phyloP scores from a whole-genome alignment of 2,888 invertebrate species.

The Cylloceria caligata region DNA sequence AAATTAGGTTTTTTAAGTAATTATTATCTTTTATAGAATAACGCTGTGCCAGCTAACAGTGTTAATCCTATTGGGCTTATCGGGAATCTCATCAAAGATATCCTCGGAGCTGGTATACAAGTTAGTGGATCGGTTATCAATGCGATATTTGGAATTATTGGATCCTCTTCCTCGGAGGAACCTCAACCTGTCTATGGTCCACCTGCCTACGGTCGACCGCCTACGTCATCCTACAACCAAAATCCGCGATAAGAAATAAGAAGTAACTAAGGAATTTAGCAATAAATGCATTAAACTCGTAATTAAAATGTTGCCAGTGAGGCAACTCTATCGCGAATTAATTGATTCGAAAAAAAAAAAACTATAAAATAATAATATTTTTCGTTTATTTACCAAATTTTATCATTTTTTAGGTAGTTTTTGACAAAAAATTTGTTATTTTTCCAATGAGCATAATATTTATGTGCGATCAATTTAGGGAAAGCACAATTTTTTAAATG shows the following conservation, averaged over 20 bases:
- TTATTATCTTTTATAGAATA: constrained; percentile 1
- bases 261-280: neutral
- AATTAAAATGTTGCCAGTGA: neutral
- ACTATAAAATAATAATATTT: no score
- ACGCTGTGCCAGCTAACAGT: constrained; percentile 72
- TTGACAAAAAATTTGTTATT: neutral
- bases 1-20: neutral
- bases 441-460: neutral
- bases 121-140: constrained; percentile 76
- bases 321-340: neutral
- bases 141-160: constrained; percentile 76
- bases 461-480: no score
- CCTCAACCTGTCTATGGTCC: constrained; percentile 73
- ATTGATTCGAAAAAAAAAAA: neutral
- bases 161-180: constrained; percentile 74
- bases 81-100: constrained; percentile 77
- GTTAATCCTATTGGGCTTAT: constrained; percentile 76
- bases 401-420: no score
- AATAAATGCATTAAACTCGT: neutral
- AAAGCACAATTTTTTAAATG: no score
- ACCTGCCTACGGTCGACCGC: no score
- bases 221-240: constrained; percentile 19
- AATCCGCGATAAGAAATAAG: neutral
- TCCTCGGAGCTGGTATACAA: constrained; percentile 77
- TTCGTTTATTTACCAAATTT: no score